Evolutionary conservation across 2,888 invertebrate species (phyloP).

Genomic region (Ligdia adustata): DNA sequence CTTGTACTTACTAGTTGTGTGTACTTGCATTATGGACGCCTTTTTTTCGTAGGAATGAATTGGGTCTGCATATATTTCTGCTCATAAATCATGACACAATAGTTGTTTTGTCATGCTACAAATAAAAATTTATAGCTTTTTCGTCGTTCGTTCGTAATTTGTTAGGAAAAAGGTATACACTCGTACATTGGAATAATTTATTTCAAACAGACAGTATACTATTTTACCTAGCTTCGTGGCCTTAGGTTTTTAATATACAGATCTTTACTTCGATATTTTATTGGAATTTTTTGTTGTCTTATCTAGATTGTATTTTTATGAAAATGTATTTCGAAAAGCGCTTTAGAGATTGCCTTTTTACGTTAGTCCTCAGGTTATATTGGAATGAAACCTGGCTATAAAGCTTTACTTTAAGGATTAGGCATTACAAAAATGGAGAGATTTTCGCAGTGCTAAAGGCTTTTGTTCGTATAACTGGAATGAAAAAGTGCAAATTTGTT

Average conservation of each 20-base stretch:
- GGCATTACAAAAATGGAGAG: too few relatives aligned
- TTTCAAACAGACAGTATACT: slow-evolving; percentile 15
- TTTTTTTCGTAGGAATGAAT: slow-evolving; percentile 30
- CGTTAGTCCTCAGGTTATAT: too few relatives aligned
- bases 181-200: slow-evolving; percentile 16
- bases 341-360: slow-evolving; percentile 1
- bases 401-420: too few relatives aligned
- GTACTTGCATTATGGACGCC: slow-evolving; percentile 5
- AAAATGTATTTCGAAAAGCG: neutral
- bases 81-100: slow-evolving; percentile 40
- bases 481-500: too few relatives aligned
- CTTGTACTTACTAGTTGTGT: neutral
- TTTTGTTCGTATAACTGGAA: too few relatives aligned
- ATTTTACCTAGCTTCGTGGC: slow-evolving; percentile 9
- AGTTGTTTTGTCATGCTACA: slow-evolving; percentile 36
- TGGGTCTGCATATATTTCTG: slow-evolving; percentile 29
- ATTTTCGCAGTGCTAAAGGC: too few relatives aligned
- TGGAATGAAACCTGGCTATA: too few relatives aligned
- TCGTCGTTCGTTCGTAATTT: too few relatives aligned
- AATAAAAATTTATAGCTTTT: slow-evolving; percentile 41
- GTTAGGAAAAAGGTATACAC: slow-evolving; percentile 24
- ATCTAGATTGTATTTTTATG: slow-evolving; percentile 7
- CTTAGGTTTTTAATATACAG: slow-evolving; percentile 6
- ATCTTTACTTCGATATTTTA: slow-evolving; percentile 5
- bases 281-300: slow-evolving; percentile 4